Conservation (phyloP, 2,888 invertebrate genomes). For the Polydrusus tereticollis region DNA sequence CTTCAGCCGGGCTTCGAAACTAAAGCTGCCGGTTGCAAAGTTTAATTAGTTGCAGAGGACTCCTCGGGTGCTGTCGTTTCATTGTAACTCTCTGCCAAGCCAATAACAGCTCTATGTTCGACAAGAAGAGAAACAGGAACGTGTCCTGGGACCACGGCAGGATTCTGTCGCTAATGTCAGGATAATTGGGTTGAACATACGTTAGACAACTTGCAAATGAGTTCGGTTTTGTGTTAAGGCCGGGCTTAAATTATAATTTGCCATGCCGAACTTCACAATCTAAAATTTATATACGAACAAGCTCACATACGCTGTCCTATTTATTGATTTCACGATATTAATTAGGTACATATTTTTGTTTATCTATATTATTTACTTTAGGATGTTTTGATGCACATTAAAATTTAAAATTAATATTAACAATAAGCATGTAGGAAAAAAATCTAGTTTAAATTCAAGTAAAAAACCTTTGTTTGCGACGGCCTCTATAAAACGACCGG, state of each 20-base stretch:
- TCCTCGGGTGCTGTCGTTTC: slow-evolving; percentile 61
- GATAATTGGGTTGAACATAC: slow-evolving; percentile 45
- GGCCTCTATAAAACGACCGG: no score
- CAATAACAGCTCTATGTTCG: slow-evolving; percentile 47
- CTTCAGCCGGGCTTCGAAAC: slow-evolving; percentile 53
- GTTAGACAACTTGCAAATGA: slow-evolving; percentile 37
- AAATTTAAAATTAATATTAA: no score
- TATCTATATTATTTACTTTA: no score
- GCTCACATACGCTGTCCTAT: no score
- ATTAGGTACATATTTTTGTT: no score
- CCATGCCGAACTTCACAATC: neutral
- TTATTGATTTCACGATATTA: no score
- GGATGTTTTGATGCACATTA: no score
- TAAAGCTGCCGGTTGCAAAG: slow-evolving; percentile 68
- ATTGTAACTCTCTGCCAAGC: slow-evolving; percentile 59
- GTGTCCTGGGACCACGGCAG: slow-evolving; percentile 43
- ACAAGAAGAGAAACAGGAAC: slow-evolving; percentile 43
- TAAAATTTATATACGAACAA: no score
- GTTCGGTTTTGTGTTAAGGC: slow-evolving; percentile 30
- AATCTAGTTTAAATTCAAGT: no score
- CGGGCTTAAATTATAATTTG: slow-evolving; percentile 10
- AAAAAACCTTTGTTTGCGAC: no score
- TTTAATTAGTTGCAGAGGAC: slow-evolving; percentile 68
- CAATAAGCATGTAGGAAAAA: no score
- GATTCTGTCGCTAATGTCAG: slow-evolving; percentile 41